Percentiles rank a stretch among this genome's conserved stretches.
phyloP scores from a whole-genome alignment of 2,888 invertebrate genomes.

The Anodontia alba region DNA sequence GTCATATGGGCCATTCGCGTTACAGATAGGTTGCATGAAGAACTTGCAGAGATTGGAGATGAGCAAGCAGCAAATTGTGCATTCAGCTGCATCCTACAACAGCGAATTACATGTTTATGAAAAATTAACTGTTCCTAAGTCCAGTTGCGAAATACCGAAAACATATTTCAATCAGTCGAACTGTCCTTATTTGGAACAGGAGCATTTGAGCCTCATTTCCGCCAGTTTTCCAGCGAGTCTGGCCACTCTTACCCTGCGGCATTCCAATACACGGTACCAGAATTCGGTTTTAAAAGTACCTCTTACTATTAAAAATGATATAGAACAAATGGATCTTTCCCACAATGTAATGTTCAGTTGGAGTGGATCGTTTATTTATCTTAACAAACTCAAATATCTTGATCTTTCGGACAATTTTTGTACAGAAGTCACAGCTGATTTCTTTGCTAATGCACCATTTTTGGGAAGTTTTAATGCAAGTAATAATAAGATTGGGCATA shows the following conservation, averaged over 20 bases:
- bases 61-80: constrained; percentile 6
- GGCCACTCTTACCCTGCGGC: neutral
- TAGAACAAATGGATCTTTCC: neutral
- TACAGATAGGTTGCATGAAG: constrained; percentile 27
- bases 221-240: neutral
- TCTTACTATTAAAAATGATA: neutral
- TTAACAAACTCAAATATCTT: constrained; percentile 27
- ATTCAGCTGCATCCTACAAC: constrained; percentile 10
- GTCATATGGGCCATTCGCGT: constrained; percentile 40
- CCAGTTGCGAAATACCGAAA: neutral
- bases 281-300: neutral
- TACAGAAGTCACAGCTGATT: neutral
- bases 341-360: neutral
- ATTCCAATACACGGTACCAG: neutral
- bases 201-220: neutral
- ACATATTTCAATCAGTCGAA: neutral
- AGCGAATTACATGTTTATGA: neutral
- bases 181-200: neutral
- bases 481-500: constrained; percentile 33
- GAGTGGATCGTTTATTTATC: constrained; percentile 25
- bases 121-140: neutral
- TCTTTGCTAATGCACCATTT: neutral
- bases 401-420: constrained; percentile 40
- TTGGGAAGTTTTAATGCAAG: constrained; percentile 26
- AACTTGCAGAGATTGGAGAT: constrained; percentile 2